Evolutionary conservation across 92 coral and sea anemone species (phyloP), one percentile per base, ranked within the genome.

Genomic region (Isaurus tuberculatus): DNA sequence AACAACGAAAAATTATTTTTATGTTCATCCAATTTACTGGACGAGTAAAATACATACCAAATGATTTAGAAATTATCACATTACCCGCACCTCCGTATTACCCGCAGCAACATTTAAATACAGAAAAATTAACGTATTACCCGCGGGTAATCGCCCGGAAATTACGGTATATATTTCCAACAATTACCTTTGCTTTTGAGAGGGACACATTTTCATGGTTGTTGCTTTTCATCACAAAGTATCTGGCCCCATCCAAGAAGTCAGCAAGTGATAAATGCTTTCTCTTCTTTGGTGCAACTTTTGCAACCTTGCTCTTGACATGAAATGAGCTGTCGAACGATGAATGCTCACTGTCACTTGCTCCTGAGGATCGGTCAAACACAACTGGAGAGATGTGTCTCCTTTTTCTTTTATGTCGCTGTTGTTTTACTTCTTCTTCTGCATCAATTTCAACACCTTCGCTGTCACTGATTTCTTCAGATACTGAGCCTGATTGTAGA

Each of bases 141-240:
- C n/a, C n/a, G n/a, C n/a, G n/a, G n/a, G n/a, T n/a, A n/a, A n/a
- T n/a, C n/a, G n/a, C n/a, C n/a, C 30, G 13, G 27, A 1, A 7
- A 30, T 8, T 3, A 46, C 49, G 11, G 7, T 10, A 8, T 20
- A 28, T 2, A 10, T 7, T 26, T 30, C 14, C 48, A 29, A 48
- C 15, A 26, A 53, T 26, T 83, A 95, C 98, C 98, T 90, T 95
- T 13, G 98, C 98, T 79, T 95, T 95, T 37, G 98, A 95, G 36
- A 95, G 90, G 3, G 97, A 85, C 0, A 95, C 96, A 83, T 95
- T 95, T 72, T 95, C 98, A 42, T 91, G 88, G 78, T 95, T 95
- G 87, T 94, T 95, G 78, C 98, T 95, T 89, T 95, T 95, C 98
- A 95, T 95, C 31, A 95, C 97, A 83, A 90, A 95, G 92, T 94